Conservation (phyloP, 1,140 invertebrate species). For the Polypedilum pembai region DNA sequence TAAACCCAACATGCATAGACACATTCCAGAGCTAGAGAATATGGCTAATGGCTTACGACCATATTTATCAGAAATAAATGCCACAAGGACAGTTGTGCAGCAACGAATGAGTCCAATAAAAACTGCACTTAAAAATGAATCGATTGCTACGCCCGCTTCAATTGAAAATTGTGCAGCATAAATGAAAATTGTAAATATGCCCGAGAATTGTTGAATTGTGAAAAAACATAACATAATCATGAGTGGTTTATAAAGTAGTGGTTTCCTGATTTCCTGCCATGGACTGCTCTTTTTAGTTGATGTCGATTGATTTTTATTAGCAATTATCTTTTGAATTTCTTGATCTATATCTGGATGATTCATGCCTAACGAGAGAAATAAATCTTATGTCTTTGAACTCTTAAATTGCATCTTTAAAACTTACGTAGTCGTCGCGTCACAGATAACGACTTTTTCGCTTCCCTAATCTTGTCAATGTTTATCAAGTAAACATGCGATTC, state of each 20-base stretch:
- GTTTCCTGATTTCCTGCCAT: slow-evolving; percentile 41
- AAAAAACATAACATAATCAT: slow-evolving; percentile 58
- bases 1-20: slow-evolving; percentile 49
- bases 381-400: background rate
- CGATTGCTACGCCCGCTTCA: slow-evolving; percentile 50
- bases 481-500: slow-evolving; percentile 66
- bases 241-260: slow-evolving; percentile 54
- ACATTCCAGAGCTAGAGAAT: slow-evolving; percentile 55
- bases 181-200: slow-evolving; percentile 67
- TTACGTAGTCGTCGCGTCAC: background rate
- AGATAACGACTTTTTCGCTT: slow-evolving; percentile 47
- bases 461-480: slow-evolving; percentile 46
- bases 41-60: slow-evolving; percentile 51
- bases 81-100: slow-evolving; percentile 47
- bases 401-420: background rate
- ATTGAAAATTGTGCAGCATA: slow-evolving; percentile 60
- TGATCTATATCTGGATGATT: background rate
- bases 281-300: slow-evolving; percentile 36
- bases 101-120: slow-evolving; percentile 50
- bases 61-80: slow-evolving; percentile 48
- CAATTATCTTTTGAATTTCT: slow-evolving; percentile 29
- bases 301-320: slow-evolving; percentile 31
- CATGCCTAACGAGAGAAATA: background rate
- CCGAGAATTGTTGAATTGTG: slow-evolving; percentile 70
- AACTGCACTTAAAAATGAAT: slow-evolving; percentile 51